Base-by-base conservation (phyloP, 1,140 invertebrate species). In the Lepidurus couesii region DNA sequence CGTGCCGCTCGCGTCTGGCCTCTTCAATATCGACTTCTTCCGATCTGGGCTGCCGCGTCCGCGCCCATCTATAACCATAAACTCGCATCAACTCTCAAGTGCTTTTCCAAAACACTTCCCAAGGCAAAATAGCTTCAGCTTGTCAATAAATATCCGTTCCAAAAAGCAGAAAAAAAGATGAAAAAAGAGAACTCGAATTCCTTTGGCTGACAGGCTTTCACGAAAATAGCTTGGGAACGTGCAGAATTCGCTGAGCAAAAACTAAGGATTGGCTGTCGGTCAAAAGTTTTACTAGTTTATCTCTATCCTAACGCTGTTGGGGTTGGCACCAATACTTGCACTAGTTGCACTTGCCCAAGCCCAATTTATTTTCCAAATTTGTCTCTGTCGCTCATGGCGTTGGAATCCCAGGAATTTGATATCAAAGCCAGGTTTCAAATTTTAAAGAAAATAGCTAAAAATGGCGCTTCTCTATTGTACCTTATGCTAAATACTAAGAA, bases 11-110 rank as follows among this genome's bases (percentile, higher is more conserved):
- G 85, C 87, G 82, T 92, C 91, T 53, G 91, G 90, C 84, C 91
- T 91, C 86, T 93, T 93, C 81, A 94, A 85, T 83, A 93, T 93
- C 79, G 92, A 93, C 85, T 92, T 93, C 75, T 85, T 84, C 80
- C 84, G 81, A 90, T 91, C 82, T 89, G 89, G 79, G 87, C 87
- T 83, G 90, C 90, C 81, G 89, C 85, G 79, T 75, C 79, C 79
- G 3, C 81, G 53, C 53, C 53, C 53, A 16, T 65, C 53, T 65
- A 65, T 21, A 21, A 65, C 16, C 53, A 9, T 16, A 21, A 91
- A 88, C 84, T 91, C 91, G 83, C 90, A 91, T 74, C 86, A 85
- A 81, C 87, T 87, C 82, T 85, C 87, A 81, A 88, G 89, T 91
- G 85, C 82, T 88, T 47, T 75, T 73, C 77, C 78, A 79, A 79